Evolutionary conservation across 1,140 invertebrate species (phyloP), one percentile per base, ranked within the genome.

Genomic region (Eurosta solidaginis): DNA sequence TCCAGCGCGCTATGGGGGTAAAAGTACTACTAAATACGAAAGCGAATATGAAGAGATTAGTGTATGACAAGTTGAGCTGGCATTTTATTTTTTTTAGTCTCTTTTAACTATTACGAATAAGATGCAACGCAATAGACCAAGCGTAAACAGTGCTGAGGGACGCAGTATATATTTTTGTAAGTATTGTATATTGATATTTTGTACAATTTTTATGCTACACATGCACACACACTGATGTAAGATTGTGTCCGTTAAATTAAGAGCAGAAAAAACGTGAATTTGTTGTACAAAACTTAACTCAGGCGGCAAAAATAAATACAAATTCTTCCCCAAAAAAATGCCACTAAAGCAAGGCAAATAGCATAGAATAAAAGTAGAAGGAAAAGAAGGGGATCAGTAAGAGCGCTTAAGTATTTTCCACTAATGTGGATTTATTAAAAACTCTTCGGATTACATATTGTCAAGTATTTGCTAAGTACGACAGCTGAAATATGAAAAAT

Each of bases 371-470:
- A 49, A 63, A 36, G 36, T 0, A 22, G 9, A 6, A 40, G n/a
- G n/a, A n/a, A n/a, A n/a, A n/a, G n/a, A 40, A 68, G 59, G 4
- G 22, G 20, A 14, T 2, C 40, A 9, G n/a, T 40, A 68, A 42
- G 40, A 12, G 6, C 27, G 36, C 33, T 68, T 68, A 68, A 68
- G 33, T 40, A 42, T 40, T 68, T 68, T 68, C 1, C 59, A 33
- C 59, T 68, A 68, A 68, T 68, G 59, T 68, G 59, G 40, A 68
- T 68, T 68, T 68, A 68, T 68, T 68, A 68, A 68, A 68, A 68
- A 68, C 33, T 17, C 33, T 68, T 68, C 59, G 59, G 59, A 68
- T 68, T 68, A 68, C 59, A 20, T 68, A 33, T 68, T 68, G 59
- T 68, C 59, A 68, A n/a, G 33, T 40, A 68, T 68, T 42, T 68